Conservation (phyloP, 2,113 vertebrate genomes). For the Cyphomyrus plagiostoma region DNA sequence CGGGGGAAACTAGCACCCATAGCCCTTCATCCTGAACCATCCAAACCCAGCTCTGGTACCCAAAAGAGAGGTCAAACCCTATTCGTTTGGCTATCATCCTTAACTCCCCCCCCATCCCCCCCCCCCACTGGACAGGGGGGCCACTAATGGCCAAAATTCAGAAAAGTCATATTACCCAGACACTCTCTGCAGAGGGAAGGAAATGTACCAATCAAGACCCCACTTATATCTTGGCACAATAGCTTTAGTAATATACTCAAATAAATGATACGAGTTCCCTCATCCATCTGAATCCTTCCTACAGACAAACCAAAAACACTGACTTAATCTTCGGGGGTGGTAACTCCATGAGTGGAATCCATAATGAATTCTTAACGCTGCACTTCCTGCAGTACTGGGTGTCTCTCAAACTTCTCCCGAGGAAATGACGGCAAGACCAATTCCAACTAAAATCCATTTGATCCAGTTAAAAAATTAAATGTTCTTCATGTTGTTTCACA, state of each 20-base stretch:
- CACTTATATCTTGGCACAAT: background rate
- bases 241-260: background rate
- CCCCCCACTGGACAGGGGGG: background rate
- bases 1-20: background rate
- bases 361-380: background rate
- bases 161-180: background rate
- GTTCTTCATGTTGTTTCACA: background rate
- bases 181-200: background rate
- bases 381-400: background rate
- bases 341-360: background rate
- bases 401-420: background rate
- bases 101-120: background rate
- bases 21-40: slow-evolving; percentile 11
- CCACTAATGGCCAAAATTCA: background rate
- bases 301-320: background rate
- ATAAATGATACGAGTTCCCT: background rate
- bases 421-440: background rate
- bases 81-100: background rate
- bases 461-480: background rate
- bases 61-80: background rate
- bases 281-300: background rate
- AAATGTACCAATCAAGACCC: background rate
- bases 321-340: background rate
- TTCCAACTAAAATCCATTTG: background rate
- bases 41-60: slow-evolving; percentile 66